Conservation (phyloP, 2,113 vertebrate species). For the Hemicordylus capensis region DNA sequence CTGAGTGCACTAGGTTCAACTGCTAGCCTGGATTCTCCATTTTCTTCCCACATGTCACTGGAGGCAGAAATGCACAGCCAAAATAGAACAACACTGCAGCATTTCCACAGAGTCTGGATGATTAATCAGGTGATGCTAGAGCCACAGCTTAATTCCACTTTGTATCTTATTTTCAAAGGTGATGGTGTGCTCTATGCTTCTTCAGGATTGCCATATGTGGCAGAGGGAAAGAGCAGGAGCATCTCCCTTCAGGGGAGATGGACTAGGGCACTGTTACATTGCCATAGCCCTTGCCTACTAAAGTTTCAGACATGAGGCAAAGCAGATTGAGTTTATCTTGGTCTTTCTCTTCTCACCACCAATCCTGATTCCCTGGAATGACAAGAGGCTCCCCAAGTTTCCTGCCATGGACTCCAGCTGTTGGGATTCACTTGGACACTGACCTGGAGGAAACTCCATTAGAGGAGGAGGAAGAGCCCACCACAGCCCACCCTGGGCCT, state of each 20-base stretch:
- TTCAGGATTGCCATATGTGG: neutral
- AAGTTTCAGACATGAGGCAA: neutral
- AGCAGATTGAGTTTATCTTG: neutral
- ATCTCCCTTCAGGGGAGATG: neutral
- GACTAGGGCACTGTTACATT: neutral
- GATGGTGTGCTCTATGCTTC: neutral
- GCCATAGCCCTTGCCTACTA: neutral
- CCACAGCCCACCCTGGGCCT: no score
- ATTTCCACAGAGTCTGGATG: constrained; percentile 1
- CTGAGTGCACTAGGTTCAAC: neutral
- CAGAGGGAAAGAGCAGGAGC: neutral
- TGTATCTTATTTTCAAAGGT: neutral
- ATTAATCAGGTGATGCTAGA: constrained; percentile 1
- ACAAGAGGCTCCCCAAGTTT: neutral
- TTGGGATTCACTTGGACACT: no score
- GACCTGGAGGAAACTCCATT: no score
- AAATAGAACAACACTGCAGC: neutral
- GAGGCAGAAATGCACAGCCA: neutral
- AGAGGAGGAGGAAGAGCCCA: no score
- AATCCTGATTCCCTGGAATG: neutral
- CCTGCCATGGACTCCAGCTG: no score
- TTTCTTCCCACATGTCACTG: constrained; percentile 19
- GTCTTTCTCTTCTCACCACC: neutral
- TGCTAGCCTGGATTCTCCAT: neutral
- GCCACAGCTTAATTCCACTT: neutral